Evolutionary conservation across 2,888 invertebrate genomes (phyloP).

Genomic region (Flexamia atlantica): DNA sequence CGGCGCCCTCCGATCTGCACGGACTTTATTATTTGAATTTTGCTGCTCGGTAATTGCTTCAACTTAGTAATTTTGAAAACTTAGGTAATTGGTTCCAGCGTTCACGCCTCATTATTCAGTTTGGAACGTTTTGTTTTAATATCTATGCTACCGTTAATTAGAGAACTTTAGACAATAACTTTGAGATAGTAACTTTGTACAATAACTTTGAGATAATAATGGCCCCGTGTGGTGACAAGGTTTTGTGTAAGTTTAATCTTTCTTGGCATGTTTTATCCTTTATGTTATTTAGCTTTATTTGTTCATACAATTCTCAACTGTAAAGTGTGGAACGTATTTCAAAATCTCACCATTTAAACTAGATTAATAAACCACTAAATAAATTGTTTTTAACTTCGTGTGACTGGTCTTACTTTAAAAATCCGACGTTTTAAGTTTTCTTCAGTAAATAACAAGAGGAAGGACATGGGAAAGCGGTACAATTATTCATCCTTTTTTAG

Average conservation of each 20-base stretch:
- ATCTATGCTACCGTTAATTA: conserved; percentile 32
- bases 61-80: conserved; percentile 9
- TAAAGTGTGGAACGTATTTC: too few relatives aligned
- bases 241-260: not conserved
- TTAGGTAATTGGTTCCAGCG: conserved; percentile 10
- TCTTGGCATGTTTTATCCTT: not conserved
- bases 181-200: not conserved
- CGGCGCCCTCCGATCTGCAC: not conserved
- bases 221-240: not conserved
- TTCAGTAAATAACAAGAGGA: too few relatives aligned
- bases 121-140: conserved; percentile 15
- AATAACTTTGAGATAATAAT: not conserved
- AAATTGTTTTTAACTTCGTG: too few relatives aligned
- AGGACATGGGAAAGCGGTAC: too few relatives aligned
- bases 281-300: too few relatives aligned
- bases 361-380: too few relatives aligned
- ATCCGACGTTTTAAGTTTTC: too few relatives aligned
- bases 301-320: too few relatives aligned
- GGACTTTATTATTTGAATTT: conserved; percentile 10
- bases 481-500: too few relatives aligned
- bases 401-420: too few relatives aligned
- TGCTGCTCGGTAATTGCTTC: not conserved
- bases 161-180: not conserved
- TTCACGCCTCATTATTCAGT: conserved; percentile 16
- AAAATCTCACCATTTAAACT: too few relatives aligned